These are phyloP conservation scores for Trimorus sp. DNA, from an alignment of 2,888 invertebrate species.

Conservation along the genomic window DNA sequence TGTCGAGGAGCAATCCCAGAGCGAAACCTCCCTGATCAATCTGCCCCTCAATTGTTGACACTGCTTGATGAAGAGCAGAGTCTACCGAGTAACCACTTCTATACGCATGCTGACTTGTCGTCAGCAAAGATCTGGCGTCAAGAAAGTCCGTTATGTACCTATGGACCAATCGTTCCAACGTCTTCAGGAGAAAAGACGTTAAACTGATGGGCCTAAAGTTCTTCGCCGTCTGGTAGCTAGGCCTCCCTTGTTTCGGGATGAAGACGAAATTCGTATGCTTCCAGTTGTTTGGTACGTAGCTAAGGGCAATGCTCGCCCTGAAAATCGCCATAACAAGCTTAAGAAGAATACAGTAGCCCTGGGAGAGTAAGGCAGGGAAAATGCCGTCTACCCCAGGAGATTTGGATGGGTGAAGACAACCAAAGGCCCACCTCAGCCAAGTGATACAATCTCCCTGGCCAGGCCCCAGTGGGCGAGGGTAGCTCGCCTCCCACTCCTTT, in stretches of 20 bases:
- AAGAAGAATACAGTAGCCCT: neutral
- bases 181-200: conserved; percentile 13
- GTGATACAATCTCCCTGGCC: too few relatives aligned
- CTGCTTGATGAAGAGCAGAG: conserved; percentile 15
- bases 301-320: neutral
- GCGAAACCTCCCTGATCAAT: conserved; percentile 4
- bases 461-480: too few relatives aligned
- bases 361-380: neutral
- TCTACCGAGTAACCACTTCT: conserved; percentile 9
- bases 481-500: too few relatives aligned
- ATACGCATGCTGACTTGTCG: conserved; percentile 1
- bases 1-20: neutral
- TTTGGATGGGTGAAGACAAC: neutral
- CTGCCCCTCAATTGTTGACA: conserved; percentile 9
- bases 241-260: conserved; percentile 3
- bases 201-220: conserved; percentile 8
- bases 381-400: neutral
- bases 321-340: neutral
- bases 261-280: neutral
- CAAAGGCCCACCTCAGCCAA: too few relatives aligned
- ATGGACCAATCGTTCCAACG: conserved; percentile 3
- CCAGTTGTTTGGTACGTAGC: neutral
- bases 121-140: neutral
- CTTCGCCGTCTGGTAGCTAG: conserved; percentile 4
- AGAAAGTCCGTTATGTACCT: neutral